Base-by-base conservation (phyloP, 2,888 invertebrate genomes). In the Augochlorella aurata region DNA sequence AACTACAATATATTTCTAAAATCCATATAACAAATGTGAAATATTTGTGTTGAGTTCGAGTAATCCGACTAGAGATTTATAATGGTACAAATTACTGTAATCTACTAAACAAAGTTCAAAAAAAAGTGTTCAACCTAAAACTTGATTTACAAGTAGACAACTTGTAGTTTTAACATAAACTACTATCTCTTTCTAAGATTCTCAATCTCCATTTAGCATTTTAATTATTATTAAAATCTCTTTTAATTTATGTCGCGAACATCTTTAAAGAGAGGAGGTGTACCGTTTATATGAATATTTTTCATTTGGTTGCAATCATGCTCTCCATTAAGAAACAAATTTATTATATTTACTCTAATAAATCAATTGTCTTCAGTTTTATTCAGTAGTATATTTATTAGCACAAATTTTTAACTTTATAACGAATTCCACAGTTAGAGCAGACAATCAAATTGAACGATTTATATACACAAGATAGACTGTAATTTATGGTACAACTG, bases 81-180 rank as follows among this genome's bases (percentile, higher is more conserved):
- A 82, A 88, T 85, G 81, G 83, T 86, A 87, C 87, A 88, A 88
- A 88, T 81, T 86, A 81, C 85, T 71, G 66, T 85, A 88, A 88
- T 85, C 50, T 38, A 29, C 67, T 75, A 78, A 83, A 74, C 79
- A 47, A 84, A 85, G 84, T 87, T 85, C 84, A 87, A 85, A 84
- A 78, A n/a, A 74, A n/a, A 85, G 84, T 87, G 80, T 86, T 87
- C 77, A 85, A 68, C 52, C 47, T 73, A 65, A 63, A 74, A 76
- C 61, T 82, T 84, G 65, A 81, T 86, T 88, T 83, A 73, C 61
- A 50, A 74, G 45, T 81, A 84, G 71, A 65, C 76, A 49, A 75
- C 70, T 44, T 63, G 49, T 81, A 81, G 71, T 54, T 85, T 52
- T 45, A 74, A 63, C 47, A 78, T 38, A 52, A 77, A 68, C 68